Evolutionary conservation across 2,113 vertebrate genomes (phyloP).

Genomic region (human): GRCh38 chr1:229380001-229380500

Average conservation of each 20-base stretch:
- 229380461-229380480: not conserved
- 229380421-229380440: no score
- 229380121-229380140: not conserved
- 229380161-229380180: not conserved
- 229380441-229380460: rapidly evolving
- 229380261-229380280: no score
- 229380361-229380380: rapidly evolving
- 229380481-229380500: not conserved
- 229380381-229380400: rapidly evolving
- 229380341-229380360: no score
- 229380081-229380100: not conserved
- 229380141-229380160: rapidly evolving
- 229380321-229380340: rapidly evolving
- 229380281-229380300: not conserved
- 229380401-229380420: not conserved
- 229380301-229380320: not conserved
- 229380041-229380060: no score
- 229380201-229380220: not conserved
- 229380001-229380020: not conserved
- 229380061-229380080: not conserved
- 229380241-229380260: not conserved
- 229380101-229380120: not conserved
- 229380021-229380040: rapidly evolving
- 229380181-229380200: not conserved
- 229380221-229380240: not conserved